Evolutionary conservation across 2,888 invertebrate genomes (phyloP), one percentile per base, ranked within the genome.

Genomic region (Stomorhina lunata): DNA sequence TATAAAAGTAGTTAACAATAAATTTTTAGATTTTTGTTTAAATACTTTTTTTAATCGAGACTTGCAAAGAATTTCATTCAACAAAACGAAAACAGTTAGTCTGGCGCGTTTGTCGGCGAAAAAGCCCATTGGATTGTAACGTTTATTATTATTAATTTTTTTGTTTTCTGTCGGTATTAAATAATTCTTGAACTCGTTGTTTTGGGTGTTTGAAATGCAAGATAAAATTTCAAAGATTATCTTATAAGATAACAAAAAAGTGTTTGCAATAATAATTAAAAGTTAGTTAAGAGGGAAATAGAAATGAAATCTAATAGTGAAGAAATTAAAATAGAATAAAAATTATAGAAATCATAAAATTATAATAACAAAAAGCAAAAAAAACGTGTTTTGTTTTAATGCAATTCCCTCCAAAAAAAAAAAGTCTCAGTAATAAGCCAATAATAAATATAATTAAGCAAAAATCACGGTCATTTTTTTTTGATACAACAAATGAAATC

Each of bases 61-160:
- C 79, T 65, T 79, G 71, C 50, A 71, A 65, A 71, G 75, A 76
- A 82, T 71, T 71, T 79, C 53, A 79, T 82, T 79, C 65, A 71
- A 59, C 59, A 76, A 55, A 45, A 76, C 12, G 48, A n/a, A 34
- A 82, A 71, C 79, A 82, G 75, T 79, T 53, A 57, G 69, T 79
- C 75, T 61, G 75, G 75, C 71, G 79, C 75, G 82, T 61, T 82
- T 79, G 59, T 50, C 40, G 12, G 20, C 25, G 73, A 32, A 73
- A n/a, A 32, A 76, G 43, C 20, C 53, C 45, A 50, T 29, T 53
- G 17, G 40, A 29, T 34, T 34, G 9, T 25, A 55, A 79, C 37
- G 29, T 57, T 57, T 50, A 29, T 43, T 48, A 50, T 50, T 15
- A n/a, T 50, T 75, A 32, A 17, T 29, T 57, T 57, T 15, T 55